phyloP scores from a whole-genome alignment of 2,888 invertebrate genomes.

The Gymnocheta viridis region DNA sequence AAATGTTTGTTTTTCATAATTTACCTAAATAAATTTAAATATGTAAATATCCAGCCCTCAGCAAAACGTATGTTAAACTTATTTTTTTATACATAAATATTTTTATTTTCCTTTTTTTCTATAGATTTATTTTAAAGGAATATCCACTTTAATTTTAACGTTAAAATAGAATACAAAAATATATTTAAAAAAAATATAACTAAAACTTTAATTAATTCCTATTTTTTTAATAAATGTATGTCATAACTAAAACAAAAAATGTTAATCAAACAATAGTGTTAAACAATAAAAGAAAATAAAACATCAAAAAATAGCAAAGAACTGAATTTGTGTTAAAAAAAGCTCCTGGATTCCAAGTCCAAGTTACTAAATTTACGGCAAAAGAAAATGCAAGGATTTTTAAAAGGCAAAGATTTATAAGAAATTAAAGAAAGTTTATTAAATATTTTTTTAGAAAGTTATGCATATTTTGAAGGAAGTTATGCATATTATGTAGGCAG shows the following conservation, averaged over 20 bases:
- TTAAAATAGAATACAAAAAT: conserved; percentile 60
- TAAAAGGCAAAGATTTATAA: background rate
- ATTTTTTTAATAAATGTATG: conserved; percentile 65
- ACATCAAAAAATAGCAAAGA: conserved; percentile 65
- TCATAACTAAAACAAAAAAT: conserved; percentile 54
- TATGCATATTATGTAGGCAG: too few relatives aligned
- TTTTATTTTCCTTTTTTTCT: conserved; percentile 38
- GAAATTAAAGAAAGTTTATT: background rate
- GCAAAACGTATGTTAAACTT: conserved; percentile 25
- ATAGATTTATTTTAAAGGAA: conserved; percentile 56
- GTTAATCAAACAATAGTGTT: conserved; percentile 68
- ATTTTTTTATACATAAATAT: conserved; percentile 30
- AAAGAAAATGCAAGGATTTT: conserved; percentile 20
- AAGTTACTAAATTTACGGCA: conserved; percentile 10
- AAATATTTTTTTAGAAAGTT: too few relatives aligned
- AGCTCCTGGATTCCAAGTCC: conserved; percentile 41
- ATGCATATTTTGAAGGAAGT: too few relatives aligned
- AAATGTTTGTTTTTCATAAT: conserved; percentile 63
- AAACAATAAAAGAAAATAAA: conserved; percentile 70
- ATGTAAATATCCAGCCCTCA: conserved; percentile 53
- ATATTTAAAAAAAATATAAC: conserved; percentile 65
- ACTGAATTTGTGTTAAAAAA: conserved; percentile 47
- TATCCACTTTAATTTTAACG: conserved; percentile 51
- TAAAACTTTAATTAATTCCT: conserved; percentile 67
- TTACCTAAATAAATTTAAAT: conserved; percentile 53